Conservation (phyloP, 2,888 invertebrate species). For the Xestia xanthographa region DNA sequence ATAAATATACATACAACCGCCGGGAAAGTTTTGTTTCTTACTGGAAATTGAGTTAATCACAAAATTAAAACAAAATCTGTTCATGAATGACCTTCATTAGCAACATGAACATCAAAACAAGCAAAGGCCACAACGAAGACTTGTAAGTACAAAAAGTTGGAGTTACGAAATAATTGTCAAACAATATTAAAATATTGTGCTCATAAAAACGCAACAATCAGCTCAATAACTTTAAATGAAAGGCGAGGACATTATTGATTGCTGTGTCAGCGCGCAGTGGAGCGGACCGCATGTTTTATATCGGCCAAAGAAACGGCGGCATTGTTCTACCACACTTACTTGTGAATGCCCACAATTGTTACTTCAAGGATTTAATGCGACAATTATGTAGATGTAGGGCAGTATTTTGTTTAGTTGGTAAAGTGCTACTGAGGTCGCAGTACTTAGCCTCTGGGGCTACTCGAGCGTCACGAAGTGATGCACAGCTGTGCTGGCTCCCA, state of each 20-base stretch:
- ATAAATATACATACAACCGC: background rate
- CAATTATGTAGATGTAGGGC: slow-evolving; percentile 55
- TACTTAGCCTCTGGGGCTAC: slow-evolving; percentile 5
- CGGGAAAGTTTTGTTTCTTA: background rate
- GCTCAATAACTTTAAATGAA: slow-evolving; percentile 45
- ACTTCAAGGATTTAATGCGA: slow-evolving; percentile 54
- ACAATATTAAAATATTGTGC: slow-evolving; percentile 21
- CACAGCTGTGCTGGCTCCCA: background rate
- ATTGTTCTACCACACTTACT: slow-evolving; percentile 35
- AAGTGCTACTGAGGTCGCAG: slow-evolving; percentile 20
- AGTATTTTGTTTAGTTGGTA: slow-evolving; percentile 38
- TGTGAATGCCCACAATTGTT: slow-evolving; percentile 23
- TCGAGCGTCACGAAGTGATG: slow-evolving; percentile 23
- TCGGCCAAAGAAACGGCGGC: slow-evolving; percentile 29
- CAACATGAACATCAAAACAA: background rate
- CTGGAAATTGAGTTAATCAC: background rate
- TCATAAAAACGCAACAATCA: slow-evolving; percentile 33
- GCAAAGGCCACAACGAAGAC: background rate
- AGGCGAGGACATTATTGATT: slow-evolving; percentile 65
- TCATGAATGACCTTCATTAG: background rate
- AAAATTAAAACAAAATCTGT: background rate
- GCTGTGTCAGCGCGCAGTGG: slow-evolving; percentile 38
- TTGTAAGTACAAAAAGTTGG: slow-evolving; percentile 14
- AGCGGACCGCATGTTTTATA: slow-evolving; percentile 44
- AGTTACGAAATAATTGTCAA: slow-evolving; percentile 25